Base-by-base conservation (phyloP, 1,140 invertebrate species). In the Rhynchophorus ferrugineus region DNA sequence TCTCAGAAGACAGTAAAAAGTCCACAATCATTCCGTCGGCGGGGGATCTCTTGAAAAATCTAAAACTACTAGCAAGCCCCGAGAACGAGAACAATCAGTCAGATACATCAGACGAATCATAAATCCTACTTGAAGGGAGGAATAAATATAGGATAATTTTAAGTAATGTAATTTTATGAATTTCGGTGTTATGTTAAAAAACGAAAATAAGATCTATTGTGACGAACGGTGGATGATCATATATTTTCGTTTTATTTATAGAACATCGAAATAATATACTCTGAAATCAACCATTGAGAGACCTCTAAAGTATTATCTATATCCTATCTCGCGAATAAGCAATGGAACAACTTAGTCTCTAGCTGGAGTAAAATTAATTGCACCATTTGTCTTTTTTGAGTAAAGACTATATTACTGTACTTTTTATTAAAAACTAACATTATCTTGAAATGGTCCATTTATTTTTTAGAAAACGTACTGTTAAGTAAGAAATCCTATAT, bases 1-100 rank as follows among this genome's bases (percentile, higher is more conserved):
- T 63, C 39, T 64, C 64, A 16, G 64, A 66, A 56, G 63, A 65
- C 34, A 52, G 44, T 33, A 49, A 52, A 14, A 53, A 53, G 16
- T 14, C 45, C 0, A 51, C 6, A 21, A 11, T 6, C 16, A n/a
- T 21, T 11, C 2, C 18, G 13, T 48, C 48, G 2, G 11, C 14
- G 36, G 3, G 5, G 6, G 24, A 29, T 6, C 5, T 29, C 24
- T 6, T 29, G 11, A 29, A 29, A 29, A 29, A 29, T 11, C n/a
- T n/a, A n/a, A n/a, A n/a, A n/a, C n/a, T n/a, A n/a, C n/a, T n/a
- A n/a, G n/a, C n/a, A n/a, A n/a, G n/a, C n/a, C n/a, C n/a, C n/a
- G n/a, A n/a, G n/a, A n/a, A n/a, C n/a, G n/a, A n/a, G n/a, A n/a
- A n/a, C n/a, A n/a, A n/a, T n/a, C n/a, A n/a, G n/a, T n/a, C n/a